Percentiles rank a stretch among this genome's conserved stretches.
phyloP scores from a whole-genome alignment of 2,113 vertebrate genomes.

The Bucco capensis region DNA sequence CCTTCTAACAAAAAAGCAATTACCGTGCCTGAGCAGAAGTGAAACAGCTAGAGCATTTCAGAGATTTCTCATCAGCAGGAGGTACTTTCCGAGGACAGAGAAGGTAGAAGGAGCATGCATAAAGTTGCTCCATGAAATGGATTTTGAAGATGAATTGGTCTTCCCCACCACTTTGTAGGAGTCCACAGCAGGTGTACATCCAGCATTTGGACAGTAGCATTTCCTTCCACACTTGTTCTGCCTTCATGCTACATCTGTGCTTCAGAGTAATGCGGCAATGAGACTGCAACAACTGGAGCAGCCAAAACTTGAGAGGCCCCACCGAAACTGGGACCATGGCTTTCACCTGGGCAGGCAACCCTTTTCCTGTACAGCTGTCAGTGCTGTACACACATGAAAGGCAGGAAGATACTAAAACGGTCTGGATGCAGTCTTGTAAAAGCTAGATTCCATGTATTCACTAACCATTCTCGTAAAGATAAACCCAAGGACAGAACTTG shows the following conservation, averaged over 20 bases:
- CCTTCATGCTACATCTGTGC: accelerated
- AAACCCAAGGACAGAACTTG: not conserved
- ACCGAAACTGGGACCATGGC: accelerated
- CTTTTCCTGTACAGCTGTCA: not conserved
- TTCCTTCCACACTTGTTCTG: not conserved
- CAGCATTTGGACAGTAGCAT: accelerated
- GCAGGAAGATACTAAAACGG: not conserved
- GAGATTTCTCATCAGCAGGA: not conserved
- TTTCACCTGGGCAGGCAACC: not conserved
- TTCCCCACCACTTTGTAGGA: accelerated
- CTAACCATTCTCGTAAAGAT: not conserved
- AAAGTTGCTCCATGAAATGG: not conserved
- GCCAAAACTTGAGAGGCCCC: not conserved
- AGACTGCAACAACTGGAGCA: accelerated
- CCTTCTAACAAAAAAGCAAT: not conserved
- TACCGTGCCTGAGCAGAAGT: not conserved
- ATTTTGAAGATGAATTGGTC: not conserved
- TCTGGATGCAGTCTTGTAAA: not conserved
- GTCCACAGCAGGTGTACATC: not conserved
- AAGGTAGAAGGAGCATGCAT: not conserved
- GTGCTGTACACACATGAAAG: not conserved
- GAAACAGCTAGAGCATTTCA: not conserved
- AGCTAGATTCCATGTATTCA: accelerated
- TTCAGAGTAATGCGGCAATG: accelerated
- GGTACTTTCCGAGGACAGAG: not conserved